Conservation (phyloP, 2,113 vertebrate genomes). For the Sylvia atricapilla region DNA sequence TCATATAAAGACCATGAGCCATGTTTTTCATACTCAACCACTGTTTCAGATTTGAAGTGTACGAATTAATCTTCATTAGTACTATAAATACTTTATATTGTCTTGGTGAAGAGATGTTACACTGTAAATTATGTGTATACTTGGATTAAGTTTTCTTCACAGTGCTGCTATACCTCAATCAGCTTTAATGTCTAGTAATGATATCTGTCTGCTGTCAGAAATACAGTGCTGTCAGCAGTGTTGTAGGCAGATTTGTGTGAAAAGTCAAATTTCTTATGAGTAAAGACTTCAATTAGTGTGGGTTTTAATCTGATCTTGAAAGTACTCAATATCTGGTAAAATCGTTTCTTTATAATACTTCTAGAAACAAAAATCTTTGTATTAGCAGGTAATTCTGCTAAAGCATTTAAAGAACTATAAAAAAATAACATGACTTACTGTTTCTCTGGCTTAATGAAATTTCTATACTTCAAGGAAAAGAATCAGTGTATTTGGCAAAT, state of each 20-base stretch:
- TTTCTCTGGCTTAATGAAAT: not conserved
- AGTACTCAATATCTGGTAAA: not conserved
- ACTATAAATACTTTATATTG: not conserved
- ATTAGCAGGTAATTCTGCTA: not conserved
- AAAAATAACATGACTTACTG: not conserved
- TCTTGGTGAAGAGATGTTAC: not conserved
- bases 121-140: not conserved
- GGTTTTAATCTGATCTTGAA: not conserved
- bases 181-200: not conserved
- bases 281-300: not conserved
- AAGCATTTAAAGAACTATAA: not conserved
- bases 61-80: not conserved
- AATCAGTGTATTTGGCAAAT: not conserved
- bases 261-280: not conserved
- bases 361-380: not conserved
- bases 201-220: not conserved
- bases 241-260: not conserved
- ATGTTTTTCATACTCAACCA: not conserved
- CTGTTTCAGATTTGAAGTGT: not conserved
- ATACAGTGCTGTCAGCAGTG: not conserved
- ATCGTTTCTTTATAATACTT: not conserved
- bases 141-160: not conserved
- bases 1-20: not conserved
- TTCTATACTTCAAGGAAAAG: not conserved
- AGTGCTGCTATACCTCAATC: not conserved